A percentile compares a stretch with the other conserved stretches of the same genome.
phyloP scores from a whole-genome alignment of 2,888 invertebrate genomes.

The Pristionchus mayeri region DNA sequence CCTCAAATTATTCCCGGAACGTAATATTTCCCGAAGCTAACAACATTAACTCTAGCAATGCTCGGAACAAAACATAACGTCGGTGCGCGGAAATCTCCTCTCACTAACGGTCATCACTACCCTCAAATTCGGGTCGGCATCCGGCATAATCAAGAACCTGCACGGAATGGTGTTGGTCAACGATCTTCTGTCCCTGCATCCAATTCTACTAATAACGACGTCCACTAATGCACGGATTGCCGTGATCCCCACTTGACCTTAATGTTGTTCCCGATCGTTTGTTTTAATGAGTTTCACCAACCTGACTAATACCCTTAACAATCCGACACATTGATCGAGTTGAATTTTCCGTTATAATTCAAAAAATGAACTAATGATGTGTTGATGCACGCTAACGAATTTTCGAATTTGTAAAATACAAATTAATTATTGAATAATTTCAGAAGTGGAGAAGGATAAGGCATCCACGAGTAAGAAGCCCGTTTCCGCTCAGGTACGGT shows the following conservation, averaged over 20 bases:
- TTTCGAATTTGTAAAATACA: not conserved
- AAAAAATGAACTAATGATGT: not conserved
- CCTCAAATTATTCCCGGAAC: not conserved
- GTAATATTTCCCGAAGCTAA: too few species aligned
- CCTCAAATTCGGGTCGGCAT: too few species aligned
- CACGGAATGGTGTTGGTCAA: not conserved
- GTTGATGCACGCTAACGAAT: not conserved
- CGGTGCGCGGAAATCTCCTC: too few species aligned
- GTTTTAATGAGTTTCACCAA: not conserved
- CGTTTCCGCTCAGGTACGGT: constrained; percentile 37
- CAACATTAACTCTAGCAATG: too few species aligned
- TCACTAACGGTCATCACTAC: too few species aligned
- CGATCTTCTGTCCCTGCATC: not conserved
- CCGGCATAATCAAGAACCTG: too few species aligned
- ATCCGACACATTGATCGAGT: not conserved
- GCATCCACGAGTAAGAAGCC: constrained; percentile 16
- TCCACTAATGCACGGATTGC: not conserved
- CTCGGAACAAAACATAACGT: too few species aligned
- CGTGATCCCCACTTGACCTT: too few species aligned
- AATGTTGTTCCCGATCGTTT: too few species aligned
- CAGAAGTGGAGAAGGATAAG: constrained; percentile 28
- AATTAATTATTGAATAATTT: not conserved
- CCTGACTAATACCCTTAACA: not conserved
- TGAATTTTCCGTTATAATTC: not conserved
- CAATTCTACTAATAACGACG: not conserved